phyloP scores from a whole-genome alignment of 2,797 vertebrate species.

The Mareca strepera region DNA sequence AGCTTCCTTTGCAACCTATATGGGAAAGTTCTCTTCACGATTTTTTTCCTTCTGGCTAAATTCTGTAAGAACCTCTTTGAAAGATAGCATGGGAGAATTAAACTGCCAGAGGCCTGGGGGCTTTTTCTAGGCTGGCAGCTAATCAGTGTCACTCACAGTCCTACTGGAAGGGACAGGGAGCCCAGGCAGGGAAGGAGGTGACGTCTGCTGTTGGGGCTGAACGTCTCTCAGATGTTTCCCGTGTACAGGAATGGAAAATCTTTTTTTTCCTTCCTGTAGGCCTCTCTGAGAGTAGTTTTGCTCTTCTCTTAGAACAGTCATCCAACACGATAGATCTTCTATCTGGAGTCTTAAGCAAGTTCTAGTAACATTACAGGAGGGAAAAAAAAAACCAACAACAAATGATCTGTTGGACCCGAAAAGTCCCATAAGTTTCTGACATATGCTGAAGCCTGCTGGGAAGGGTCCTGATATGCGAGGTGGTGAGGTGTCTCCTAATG shows the following conservation, averaged over 20 bases:
- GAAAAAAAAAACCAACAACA: neutral
- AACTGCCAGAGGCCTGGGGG: neutral
- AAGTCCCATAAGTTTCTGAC: neutral
- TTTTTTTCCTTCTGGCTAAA: neutral
- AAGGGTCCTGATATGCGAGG: neutral
- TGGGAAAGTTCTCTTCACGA: neutral
- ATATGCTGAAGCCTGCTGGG: neutral
- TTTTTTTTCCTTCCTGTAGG: neutral
- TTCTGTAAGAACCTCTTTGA: neutral
- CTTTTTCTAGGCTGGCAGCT: neutral
- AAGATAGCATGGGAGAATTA: neutral
- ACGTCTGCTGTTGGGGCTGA: neutral
- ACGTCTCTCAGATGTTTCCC: neutral
- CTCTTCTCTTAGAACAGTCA: neutral
- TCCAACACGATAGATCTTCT: rapidly evolving
- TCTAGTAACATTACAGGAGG: neutral
- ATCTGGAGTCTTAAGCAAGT: neutral
- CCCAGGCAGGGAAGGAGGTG: neutral
- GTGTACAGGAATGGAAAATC: neutral
- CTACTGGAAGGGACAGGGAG: neutral
- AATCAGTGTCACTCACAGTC: neutral
- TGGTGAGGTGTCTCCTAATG: neutral
- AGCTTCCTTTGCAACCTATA: neutral
- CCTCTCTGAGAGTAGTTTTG: neutral
- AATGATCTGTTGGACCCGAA: rapidly evolving